These are phyloP conservation scores for Cecropterus lyciades DNA, from an alignment of 1,140 invertebrate species.

Conservation along the genomic window DNA sequence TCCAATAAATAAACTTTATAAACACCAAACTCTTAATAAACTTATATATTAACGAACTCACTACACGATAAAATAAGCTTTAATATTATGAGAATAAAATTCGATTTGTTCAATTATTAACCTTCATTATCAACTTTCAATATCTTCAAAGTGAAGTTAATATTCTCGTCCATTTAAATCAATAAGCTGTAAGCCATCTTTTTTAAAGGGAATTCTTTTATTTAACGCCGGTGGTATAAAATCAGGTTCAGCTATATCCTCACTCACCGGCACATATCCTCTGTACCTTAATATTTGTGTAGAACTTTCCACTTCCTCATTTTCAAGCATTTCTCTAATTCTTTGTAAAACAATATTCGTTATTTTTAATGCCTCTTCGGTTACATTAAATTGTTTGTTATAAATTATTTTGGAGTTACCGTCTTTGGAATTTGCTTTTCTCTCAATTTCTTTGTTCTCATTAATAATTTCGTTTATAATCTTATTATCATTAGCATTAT, in stretches of 20 bases:
- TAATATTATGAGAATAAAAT: no score
- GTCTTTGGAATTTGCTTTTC: conserved; percentile 3
- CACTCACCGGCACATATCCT: conserved; percentile 45
- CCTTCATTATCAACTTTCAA: conserved; percentile 4
- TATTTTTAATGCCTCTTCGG: conserved; percentile 32
- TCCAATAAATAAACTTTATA: no score
- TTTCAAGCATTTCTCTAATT: conserved; percentile 39
- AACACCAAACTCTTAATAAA: no score
- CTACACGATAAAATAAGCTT: no score
- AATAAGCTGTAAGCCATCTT: conserved; percentile 41
- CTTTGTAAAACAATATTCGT: conserved; percentile 24
- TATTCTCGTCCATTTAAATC: conserved; percentile 21
- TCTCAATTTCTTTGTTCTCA: background rate
- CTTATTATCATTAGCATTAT: background rate
- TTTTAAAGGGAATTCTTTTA: conserved; percentile 20
- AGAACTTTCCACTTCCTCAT: background rate
- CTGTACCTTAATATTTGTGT: conserved; percentile 20
- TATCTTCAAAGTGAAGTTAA: no score
- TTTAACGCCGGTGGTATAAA: conserved; percentile 24
- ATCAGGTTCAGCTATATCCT: conserved; percentile 38
- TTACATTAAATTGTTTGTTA: conserved; percentile 26
- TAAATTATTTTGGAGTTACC: background rate
- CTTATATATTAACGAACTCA: no score
- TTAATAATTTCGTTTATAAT: conserved; percentile 9
- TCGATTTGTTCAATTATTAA: conserved; percentile 3